Percentiles rank a stretch among this genome's conserved stretches.
phyloP scores from a whole-genome alignment of 2,888 invertebrate species.

The Acleris holmiana region DNA sequence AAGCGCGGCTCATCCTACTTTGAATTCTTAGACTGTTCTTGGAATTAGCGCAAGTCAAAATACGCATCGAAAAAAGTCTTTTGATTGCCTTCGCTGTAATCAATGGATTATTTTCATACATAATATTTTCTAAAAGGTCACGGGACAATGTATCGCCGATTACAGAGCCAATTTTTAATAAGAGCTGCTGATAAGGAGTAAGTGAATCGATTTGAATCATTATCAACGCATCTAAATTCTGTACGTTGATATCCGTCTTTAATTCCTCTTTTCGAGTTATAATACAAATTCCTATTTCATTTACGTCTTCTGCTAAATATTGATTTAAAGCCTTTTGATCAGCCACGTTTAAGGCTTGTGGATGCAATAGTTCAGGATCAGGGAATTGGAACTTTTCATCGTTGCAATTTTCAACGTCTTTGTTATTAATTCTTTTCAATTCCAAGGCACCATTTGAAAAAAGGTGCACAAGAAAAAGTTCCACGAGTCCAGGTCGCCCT shows the following conservation, averaged over 20 bases:
- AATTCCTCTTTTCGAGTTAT: slow-evolving; percentile 66
- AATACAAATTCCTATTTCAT: slow-evolving; percentile 62
- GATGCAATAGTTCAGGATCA: slow-evolving; percentile 56
- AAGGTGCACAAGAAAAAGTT: slow-evolving; percentile 77
- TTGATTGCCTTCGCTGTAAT: slow-evolving; percentile 81
- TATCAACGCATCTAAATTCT: slow-evolving; percentile 76
- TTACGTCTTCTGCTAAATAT: slow-evolving; percentile 54
- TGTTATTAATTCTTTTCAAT: slow-evolving; percentile 57
- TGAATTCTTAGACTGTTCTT: slow-evolving; percentile 46
- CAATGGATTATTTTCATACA: slow-evolving; percentile 79
- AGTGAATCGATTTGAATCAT: slow-evolving; percentile 84
- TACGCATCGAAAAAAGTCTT: slow-evolving; percentile 80
- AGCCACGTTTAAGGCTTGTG: slow-evolving; percentile 61
- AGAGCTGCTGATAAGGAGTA: slow-evolving; percentile 84
- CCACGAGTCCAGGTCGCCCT: slow-evolving; percentile 80
- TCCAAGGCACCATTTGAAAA: slow-evolving; percentile 76
- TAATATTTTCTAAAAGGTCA: slow-evolving; percentile 78
- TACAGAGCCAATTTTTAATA: slow-evolving; percentile 85
- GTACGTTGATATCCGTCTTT: slow-evolving; percentile 65
- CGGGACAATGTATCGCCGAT: slow-evolving; percentile 83
- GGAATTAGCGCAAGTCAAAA: slow-evolving; percentile 80
- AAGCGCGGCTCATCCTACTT: neutral
- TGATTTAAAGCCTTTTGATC: slow-evolving; percentile 62
- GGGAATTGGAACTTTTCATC: slow-evolving; percentile 70
- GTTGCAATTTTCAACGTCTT: slow-evolving; percentile 55